Conservation (phyloP, 2,113 vertebrate species). For the Amblyopsis rosae region DNA sequence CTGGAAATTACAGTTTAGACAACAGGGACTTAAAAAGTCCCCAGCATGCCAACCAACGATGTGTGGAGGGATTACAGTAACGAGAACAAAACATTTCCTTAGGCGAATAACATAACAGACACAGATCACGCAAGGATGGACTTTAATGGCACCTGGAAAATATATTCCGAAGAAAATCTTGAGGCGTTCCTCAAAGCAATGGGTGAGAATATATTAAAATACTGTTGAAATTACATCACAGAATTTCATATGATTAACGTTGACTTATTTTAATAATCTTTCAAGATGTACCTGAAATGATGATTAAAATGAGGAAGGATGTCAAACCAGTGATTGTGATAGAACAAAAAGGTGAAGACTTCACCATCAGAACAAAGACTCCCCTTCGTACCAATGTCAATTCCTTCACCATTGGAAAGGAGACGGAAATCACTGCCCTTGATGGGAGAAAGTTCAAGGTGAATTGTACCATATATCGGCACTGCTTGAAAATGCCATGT, state of each 20-base stretch:
- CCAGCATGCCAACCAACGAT: constrained; percentile 54
- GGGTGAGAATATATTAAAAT: constrained; percentile 65
- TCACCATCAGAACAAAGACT: constrained; percentile 80
- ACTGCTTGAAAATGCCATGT: neutral
- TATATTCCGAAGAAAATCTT: constrained; percentile 81
- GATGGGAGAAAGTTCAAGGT: constrained; percentile 72
- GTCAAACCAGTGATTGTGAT: constrained; percentile 81
- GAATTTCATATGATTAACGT: neutral
- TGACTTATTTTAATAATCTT: neutral
- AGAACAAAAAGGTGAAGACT: constrained; percentile 79
- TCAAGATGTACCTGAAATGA: constrained; percentile 77
- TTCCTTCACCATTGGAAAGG: constrained; percentile 79
- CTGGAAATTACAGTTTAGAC: constrained; percentile 38
- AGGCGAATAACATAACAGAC: neutral
- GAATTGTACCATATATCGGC: neutral
- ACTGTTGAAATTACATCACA: neutral
- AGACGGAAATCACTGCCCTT: constrained; percentile 73
- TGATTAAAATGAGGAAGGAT: constrained; percentile 77
- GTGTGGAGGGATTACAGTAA: constrained; percentile 2
- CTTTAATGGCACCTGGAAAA: constrained; percentile 82
- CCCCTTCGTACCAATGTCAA: constrained; percentile 72
- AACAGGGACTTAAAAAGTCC: constrained; percentile 66
- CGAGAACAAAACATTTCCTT: constrained; percentile 19
- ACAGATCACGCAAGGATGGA: constrained; percentile 66
- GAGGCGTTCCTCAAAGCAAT: constrained; percentile 79